These are phyloP conservation scores for Lathronympha strigana DNA, from an alignment of 2,888 invertebrate genomes.

Conservation along the genomic window DNA sequence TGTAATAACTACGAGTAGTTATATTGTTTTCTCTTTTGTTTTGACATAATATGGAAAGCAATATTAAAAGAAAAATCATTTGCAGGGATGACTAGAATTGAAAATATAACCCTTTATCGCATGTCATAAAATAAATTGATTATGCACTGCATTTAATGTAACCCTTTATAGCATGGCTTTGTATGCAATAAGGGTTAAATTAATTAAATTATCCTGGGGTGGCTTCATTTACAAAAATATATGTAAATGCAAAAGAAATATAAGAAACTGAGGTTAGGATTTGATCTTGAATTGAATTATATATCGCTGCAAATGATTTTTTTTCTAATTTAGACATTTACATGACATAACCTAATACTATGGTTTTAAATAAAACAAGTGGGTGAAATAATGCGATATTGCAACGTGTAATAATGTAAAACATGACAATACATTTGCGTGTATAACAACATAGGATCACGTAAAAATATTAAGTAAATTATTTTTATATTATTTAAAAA, in stretches of 20 bases:
- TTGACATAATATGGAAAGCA: not conserved
- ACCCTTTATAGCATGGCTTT: no score
- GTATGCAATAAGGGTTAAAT: no score
- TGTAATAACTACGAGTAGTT: not conserved
- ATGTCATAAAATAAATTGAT: no score
- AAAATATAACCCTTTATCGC: no score
- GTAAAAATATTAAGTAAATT: constrained; percentile 4
- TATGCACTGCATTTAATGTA: no score
- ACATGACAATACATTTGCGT: constrained; percentile 25
- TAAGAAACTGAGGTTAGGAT: no score
- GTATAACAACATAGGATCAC: constrained; percentile 27
- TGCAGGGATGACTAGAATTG: not conserved
- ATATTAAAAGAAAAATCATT: constrained; percentile 10
- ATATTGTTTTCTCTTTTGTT: not conserved
- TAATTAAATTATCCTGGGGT: no score
- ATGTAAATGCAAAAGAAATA: no score
- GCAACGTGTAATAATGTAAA: constrained; percentile 36
- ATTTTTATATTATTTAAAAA: no score
- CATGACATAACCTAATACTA: not conserved
- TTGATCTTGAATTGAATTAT: no score
- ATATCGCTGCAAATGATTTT: not conserved
- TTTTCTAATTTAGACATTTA: not conserved
- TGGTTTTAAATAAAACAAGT: constrained; percentile 30
- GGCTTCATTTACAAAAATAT: no score
- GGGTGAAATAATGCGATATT: constrained; percentile 23